A percentile compares a stretch with the other conserved stretches of the same genome.
These are phyloP conservation scores for Mesorhabditis belari DNA, from an alignment of 2,888 invertebrate genomes.

Conservation along the genomic window DNA sequence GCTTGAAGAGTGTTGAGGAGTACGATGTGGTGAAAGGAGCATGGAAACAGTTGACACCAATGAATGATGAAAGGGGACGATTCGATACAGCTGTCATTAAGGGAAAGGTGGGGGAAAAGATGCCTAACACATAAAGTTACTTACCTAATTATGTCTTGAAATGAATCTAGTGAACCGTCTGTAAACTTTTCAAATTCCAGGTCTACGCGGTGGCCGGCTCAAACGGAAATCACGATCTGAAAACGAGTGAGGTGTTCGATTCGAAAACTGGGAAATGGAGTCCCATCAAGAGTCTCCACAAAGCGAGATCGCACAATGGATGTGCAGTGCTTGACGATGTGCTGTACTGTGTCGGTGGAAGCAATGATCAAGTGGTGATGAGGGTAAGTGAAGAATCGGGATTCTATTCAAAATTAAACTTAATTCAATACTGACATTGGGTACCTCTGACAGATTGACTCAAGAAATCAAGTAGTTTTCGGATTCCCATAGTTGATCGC, in stretches of 20 bases:
- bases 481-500: too few species aligned
- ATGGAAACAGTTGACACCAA: conserved; percentile 67
- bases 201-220: conserved; percentile 67
- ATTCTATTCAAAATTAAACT: too few species aligned
- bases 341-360: conserved; percentile 74
- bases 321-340: conserved; percentile 65
- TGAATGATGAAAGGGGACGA: conserved; percentile 72
- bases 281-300: conserved; percentile 23
- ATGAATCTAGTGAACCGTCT: background rate
- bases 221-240: conserved; percentile 74
- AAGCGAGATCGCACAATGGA: conserved; percentile 43
- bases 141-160: background rate
- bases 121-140: background rate
- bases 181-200: background rate
- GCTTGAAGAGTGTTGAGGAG: conserved; percentile 64
- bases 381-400: conserved; percentile 7
- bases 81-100: conserved; percentile 70
- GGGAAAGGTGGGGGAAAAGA: conserved; percentile 53
- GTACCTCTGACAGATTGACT: too few species aligned
- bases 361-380: conserved; percentile 68
- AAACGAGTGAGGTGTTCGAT: conserved; percentile 66
- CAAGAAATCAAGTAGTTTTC: too few species aligned
- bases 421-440: too few species aligned
- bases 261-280: conserved; percentile 62
- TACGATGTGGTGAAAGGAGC: conserved; percentile 68